A percentile compares a stretch with the other conserved stretches of the same genome.
Conservation (phyloP, 1,140 invertebrate species). For the Gryllus bimaculatus region DNA sequence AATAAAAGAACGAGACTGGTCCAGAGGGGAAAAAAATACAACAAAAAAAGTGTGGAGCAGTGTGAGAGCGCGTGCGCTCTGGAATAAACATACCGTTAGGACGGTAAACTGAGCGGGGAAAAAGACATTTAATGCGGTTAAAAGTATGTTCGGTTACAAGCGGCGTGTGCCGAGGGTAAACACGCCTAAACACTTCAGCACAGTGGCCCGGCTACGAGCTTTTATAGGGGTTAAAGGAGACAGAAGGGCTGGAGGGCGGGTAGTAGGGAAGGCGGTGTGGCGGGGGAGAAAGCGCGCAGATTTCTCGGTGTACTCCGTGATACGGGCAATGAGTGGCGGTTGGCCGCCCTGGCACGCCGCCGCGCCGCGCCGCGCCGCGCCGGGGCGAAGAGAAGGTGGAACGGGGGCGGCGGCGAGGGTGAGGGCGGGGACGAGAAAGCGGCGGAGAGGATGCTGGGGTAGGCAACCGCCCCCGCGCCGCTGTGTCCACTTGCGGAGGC, state of each 20-base stretch:
- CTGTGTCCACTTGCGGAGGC: no score
- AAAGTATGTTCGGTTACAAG: not conserved
- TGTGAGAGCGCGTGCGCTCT: not conserved
- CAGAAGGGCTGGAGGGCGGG: no score
- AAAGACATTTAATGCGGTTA: not conserved
- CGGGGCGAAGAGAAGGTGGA: no score
- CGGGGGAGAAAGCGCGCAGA: not conserved
- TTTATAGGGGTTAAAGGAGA: not conserved
- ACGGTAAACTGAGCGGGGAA: not conserved
- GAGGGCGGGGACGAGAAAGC: no score
- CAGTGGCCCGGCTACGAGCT: not conserved
- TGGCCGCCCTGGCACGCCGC: no score
- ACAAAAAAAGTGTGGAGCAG: not conserved
- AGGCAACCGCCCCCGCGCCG: no score
- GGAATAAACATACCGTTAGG: not conserved
- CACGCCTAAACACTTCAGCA: not conserved
- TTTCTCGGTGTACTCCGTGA: not conserved
- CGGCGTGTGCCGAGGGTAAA: not conserved
- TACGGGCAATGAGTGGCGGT: no score
- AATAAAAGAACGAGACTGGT: not conserved
- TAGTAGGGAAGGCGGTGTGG: not conserved
- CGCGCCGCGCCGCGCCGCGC: no score
- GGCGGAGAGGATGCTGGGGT: no score
- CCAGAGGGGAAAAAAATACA: not conserved
- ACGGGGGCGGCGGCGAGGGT: no score